phyloP scores from a whole-genome alignment of 1,140 invertebrate genomes.

The Euborellia annulipes region DNA sequence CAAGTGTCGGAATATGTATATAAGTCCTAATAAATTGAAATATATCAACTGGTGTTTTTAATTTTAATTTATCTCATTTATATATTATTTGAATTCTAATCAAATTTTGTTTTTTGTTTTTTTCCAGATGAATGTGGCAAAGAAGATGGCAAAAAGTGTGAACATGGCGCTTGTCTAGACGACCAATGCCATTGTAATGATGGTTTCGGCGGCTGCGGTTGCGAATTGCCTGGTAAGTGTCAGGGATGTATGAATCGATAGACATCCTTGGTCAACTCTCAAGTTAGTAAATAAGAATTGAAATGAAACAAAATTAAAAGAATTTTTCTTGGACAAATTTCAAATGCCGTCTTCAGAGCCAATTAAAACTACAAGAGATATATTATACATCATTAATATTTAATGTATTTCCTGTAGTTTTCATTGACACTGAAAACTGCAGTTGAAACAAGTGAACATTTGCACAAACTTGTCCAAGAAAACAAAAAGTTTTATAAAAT shows the following conservation, averaged over 20 bases:
- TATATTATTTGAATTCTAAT: not conserved
- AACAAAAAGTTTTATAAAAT: too few relatives aligned
- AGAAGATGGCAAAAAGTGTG: conserved; percentile 67
- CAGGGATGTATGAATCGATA: not conserved
- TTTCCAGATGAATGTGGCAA: conserved; percentile 76
- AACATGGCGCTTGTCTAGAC: conserved; percentile 84
- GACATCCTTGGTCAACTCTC: not conserved
- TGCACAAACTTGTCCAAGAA: too few relatives aligned
- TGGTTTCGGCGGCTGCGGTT: conserved; percentile 83
- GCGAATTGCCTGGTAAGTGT: conserved; percentile 72
- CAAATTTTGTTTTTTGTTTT: conserved; percentile 17
- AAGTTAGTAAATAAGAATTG: not conserved
- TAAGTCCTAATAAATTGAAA: not conserved
- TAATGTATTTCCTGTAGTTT: not conserved
- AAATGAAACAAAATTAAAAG: not conserved
- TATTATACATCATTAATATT: not conserved
- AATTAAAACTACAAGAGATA: not conserved
- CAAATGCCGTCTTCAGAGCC: not conserved
- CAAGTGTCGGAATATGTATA: too few relatives aligned
- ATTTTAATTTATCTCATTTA: not conserved
- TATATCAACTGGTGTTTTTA: not conserved
- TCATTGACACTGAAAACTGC: too few relatives aligned
- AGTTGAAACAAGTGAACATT: too few relatives aligned
- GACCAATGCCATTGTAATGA: conserved; percentile 91
- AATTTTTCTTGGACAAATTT: not conserved